Conservation (phyloP, 2,113 vertebrate species). For the Eulemur rufifrons region DNA sequence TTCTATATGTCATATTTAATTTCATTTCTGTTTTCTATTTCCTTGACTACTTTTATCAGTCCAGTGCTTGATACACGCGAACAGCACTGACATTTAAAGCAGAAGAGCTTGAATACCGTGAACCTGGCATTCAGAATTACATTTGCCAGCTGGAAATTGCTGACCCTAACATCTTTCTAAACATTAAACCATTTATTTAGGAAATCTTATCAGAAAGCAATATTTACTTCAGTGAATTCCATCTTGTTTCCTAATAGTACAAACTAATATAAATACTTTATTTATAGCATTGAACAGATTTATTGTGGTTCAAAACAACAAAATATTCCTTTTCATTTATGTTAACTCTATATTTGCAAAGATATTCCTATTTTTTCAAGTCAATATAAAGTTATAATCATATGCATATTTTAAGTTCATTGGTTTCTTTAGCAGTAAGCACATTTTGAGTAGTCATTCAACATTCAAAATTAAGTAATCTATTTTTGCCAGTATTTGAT, state of each 20-base stretch:
- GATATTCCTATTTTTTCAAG: not conserved
- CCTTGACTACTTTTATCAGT: constrained; percentile 34
- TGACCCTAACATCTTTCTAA: constrained; percentile 52
- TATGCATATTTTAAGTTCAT: not conserved
- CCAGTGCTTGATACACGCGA: not conserved
- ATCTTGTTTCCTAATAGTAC: not conserved
- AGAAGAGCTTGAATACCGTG: constrained; percentile 62
- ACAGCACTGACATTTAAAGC: constrained; percentile 75
- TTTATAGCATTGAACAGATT: not conserved
- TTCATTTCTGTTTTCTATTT: constrained; percentile 36
- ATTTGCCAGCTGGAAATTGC: constrained; percentile 53
- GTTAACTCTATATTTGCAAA: not conserved
- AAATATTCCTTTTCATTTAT: not conserved
- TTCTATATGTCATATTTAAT: not conserved
- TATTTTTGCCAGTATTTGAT: not conserved
- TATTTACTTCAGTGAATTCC: not conserved
- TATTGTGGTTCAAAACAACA: not conserved
- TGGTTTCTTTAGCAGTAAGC: not conserved
- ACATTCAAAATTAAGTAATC: not conserved
- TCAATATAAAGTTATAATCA: not conserved
- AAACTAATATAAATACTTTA: not conserved
- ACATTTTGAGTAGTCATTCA: not conserved
- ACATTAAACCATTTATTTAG: constrained; percentile 48
- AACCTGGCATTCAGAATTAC: constrained; percentile 66
- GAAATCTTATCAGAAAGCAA: constrained; percentile 5